Evolutionary conservation across 2,113 vertebrate genomes (phyloP).

Genomic region (rat (Rattus norvegicus)): DNA sequence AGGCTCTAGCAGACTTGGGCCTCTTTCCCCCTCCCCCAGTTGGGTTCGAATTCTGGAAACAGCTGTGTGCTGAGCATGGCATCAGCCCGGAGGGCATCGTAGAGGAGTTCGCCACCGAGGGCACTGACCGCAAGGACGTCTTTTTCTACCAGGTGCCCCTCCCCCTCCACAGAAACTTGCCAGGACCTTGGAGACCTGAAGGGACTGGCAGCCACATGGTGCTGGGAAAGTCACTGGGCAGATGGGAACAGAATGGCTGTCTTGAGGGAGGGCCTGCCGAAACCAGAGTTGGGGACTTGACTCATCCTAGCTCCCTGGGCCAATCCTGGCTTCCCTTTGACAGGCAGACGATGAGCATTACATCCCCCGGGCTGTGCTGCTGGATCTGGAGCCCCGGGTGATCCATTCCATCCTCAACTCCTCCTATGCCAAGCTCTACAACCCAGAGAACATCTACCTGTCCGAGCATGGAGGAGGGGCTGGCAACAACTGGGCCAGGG

Average conservation of each 20-base stretch:
- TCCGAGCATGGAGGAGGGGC: slow-evolving; percentile 97
- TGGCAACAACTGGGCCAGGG: slow-evolving; percentile 99
- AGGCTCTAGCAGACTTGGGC: slow-evolving; percentile 32
- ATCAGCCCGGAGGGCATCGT: slow-evolving; percentile 98
- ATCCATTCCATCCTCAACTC: slow-evolving; percentile 99
- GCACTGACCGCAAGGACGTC: slow-evolving; percentile 97
- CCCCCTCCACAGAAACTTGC: neutral
- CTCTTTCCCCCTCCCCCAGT: slow-evolving; percentile 84
- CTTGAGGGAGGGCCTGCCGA: neutral
- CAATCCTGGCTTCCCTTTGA: neutral
- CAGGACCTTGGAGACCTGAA: neutral
- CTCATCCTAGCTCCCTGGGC: neutral
- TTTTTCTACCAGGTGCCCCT: slow-evolving; percentile 97
- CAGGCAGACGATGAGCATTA: slow-evolving; percentile 99
- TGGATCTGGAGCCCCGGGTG: slow-evolving; percentile 97
- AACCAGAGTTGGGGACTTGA: neutral
- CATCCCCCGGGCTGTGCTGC: slow-evolving; percentile 96
- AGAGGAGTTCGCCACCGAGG: slow-evolving; percentile 98
- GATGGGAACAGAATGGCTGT: neutral
- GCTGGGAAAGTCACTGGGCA: neutral
- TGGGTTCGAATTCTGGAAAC: slow-evolving; percentile 99
- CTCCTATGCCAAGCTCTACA: slow-evolving; percentile 97
- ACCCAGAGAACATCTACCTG: slow-evolving; percentile 98
- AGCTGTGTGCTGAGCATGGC: slow-evolving; percentile 97
- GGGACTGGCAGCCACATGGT: neutral